Base-by-base conservation (phyloP, 92 coral and sea anemone genomes). In the Palythoa heliodiscus region DNA sequence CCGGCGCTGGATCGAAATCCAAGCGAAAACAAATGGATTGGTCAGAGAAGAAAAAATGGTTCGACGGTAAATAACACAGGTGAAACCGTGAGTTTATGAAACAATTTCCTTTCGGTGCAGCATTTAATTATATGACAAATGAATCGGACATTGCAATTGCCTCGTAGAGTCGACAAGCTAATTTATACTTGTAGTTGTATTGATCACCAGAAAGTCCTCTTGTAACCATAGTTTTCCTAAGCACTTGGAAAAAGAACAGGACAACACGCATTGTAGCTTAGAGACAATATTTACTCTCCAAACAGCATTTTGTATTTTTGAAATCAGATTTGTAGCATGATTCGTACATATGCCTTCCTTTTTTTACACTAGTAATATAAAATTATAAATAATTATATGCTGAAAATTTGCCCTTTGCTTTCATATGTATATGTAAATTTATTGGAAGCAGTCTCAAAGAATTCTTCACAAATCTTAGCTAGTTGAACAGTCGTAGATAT, bases 281-380 rank as follows among this genome's bases (percentile, higher is more conserved):
- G 37, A 55, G 14, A 71, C 40, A 67, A 37, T 53, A 66, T 40
- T 48, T 60, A 37, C 75, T 4, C 70, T 47, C 35, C 35, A 73
- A 77, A 84, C 66, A 85, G 40, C 52, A 77, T 84, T 76, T 58
- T 75, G 71, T 88, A 88, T 88, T 88, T 88, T 88, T 88, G 91
- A 88, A 84, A 88, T 77, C 86, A 84, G 77, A 71, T 84, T 88
- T 88, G 88, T 88, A 88, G 91, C 25, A 29, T 50, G 79, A 52
- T 60, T 75, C 40, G 60, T 52, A 23, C 50, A 8, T 12, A 15
- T 14, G 29, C 11, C 60, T 52, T 6, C 7, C 64, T 37, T 52
- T 75, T 75, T 75, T 23, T 75, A 75, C 50, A 43, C 50, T 8
- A 43, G 50, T 5, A 43, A 43, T 43, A 5, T 43, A 8, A 8